Conservation (phyloP, 1,140 invertebrate species). For the Bombus waltoni region DNA sequence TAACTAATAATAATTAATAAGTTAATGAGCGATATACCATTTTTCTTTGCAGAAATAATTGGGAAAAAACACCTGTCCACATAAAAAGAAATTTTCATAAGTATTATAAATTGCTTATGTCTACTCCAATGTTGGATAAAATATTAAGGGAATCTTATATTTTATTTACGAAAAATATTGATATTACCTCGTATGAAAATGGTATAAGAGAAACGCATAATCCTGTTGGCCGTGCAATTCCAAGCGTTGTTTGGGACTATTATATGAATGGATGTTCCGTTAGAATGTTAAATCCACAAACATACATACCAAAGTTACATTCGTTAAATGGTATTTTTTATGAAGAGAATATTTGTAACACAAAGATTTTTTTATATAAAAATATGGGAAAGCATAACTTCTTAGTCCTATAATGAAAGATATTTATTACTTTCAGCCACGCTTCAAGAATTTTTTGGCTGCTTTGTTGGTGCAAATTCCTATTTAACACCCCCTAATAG, state of each 20-base stretch:
- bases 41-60: constrained; percentile 82
- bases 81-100: constrained; percentile 86
- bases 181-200: constrained; percentile 93
- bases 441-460: constrained; percentile 97
- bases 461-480: constrained; percentile 96
- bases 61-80: constrained; percentile 92
- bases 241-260: constrained; percentile 95
- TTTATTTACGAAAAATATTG: constrained; percentile 93
- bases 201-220: constrained; percentile 93
- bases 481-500: constrained; percentile 97
- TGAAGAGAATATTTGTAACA: neutral
- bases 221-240: constrained; percentile 89
- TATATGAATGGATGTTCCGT: constrained; percentile 96
- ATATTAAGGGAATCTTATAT: constrained; percentile 90
- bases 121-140: constrained; percentile 89
- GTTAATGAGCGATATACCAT: constrained; percentile 24
- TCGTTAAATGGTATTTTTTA: constrained; percentile 82
- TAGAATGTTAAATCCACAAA: constrained; percentile 96
- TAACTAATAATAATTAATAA: constrained; percentile 14
- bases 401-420: no score
- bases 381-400: neutral
- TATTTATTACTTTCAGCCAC: constrained; percentile 80
- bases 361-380: neutral
- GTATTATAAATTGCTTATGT: constrained; percentile 90
- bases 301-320: constrained; percentile 88